phyloP scores from a whole-genome alignment of 2,888 invertebrate genomes.

The Chydorus sphaericus region DNA sequence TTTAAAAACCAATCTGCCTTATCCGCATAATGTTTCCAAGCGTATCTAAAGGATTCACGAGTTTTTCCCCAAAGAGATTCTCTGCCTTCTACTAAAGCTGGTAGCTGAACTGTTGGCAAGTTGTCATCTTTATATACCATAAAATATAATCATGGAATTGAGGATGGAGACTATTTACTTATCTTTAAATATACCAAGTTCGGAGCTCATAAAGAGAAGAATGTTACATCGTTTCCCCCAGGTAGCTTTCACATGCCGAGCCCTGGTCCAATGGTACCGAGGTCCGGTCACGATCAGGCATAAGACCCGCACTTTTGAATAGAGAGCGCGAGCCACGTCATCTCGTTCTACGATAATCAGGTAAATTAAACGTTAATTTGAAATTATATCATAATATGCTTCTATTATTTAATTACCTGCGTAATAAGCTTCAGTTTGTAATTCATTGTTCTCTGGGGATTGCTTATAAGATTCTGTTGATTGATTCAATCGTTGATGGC shows the following conservation, averaged over 20 bases:
- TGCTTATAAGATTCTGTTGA: too few species aligned
- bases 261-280: slow-evolving; percentile 73
- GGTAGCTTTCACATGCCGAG: slow-evolving; percentile 81
- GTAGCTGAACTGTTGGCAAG: slow-evolving; percentile 64
- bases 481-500: too few species aligned
- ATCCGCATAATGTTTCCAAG: slow-evolving; percentile 65
- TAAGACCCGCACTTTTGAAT: slow-evolving; percentile 63
- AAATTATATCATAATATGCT: too few species aligned
- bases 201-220: slow-evolving; percentile 71
- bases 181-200: slow-evolving; percentile 39
- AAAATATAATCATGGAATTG: not conserved
- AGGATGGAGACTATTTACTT: not conserved
- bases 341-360: too few species aligned
- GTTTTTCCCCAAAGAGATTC: slow-evolving; percentile 93
- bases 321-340: slow-evolving; percentile 52
- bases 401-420: too few species aligned
- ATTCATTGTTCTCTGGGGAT: too few species aligned
- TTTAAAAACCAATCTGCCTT: slow-evolving; percentile 95
- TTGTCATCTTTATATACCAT: slow-evolving; percentile 39
- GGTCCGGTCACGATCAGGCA: slow-evolving; percentile 97
- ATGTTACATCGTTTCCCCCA: slow-evolving; percentile 89
- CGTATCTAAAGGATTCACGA: slow-evolving; percentile 78
- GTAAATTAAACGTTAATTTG: too few species aligned
- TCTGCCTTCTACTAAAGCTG: slow-evolving; percentile 74
- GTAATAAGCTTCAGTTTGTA: too few species aligned